Percentiles rank a stretch among this genome's conserved stretches.
phyloP scores from a whole-genome alignment of 1,140 invertebrate genomes.

The Helicoverpa armigera region DNA sequence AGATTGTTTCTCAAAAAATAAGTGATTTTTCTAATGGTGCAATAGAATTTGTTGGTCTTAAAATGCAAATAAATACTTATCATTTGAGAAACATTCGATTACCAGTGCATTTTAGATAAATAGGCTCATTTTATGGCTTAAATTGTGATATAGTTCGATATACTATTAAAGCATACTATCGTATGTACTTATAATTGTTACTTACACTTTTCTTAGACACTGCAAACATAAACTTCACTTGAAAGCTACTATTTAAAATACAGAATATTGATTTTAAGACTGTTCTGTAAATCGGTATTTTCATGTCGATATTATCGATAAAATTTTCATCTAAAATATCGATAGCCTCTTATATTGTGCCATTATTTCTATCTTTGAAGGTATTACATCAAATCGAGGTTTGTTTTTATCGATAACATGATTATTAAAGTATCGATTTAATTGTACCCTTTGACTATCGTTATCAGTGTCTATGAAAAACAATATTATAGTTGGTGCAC shows the following conservation, averaged over 20 bases:
- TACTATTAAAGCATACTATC: neutral
- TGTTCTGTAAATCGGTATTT: too few relatives aligned
- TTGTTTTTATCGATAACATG: neutral
- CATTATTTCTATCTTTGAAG: too few relatives aligned
- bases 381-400: too few relatives aligned
- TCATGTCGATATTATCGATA: too few relatives aligned
- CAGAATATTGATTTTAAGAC: neutral
- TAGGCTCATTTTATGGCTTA: constrained; percentile 5
- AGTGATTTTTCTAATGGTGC: neutral
- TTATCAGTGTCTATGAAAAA: constrained; percentile 1
- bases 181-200: constrained; percentile 9
- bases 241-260: too few relatives aligned
- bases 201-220: neutral
- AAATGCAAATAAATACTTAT: neutral
- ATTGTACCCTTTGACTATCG: neutral
- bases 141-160: constrained; percentile 21
- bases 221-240: too few relatives aligned
- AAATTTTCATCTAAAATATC: too few relatives aligned
- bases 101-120: constrained; percentile 25
- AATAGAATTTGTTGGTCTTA: neutral
- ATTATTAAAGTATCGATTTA: neutral
- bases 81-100: neutral
- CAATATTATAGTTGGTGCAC: neutral
- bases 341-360: too few relatives aligned
- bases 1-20: constrained; percentile 2